A percentile compares a stretch with the other conserved stretches of the same genome.
Conservation (phyloP, 2,113 vertebrate genomes). For the Marcusenius ussheri region DNA sequence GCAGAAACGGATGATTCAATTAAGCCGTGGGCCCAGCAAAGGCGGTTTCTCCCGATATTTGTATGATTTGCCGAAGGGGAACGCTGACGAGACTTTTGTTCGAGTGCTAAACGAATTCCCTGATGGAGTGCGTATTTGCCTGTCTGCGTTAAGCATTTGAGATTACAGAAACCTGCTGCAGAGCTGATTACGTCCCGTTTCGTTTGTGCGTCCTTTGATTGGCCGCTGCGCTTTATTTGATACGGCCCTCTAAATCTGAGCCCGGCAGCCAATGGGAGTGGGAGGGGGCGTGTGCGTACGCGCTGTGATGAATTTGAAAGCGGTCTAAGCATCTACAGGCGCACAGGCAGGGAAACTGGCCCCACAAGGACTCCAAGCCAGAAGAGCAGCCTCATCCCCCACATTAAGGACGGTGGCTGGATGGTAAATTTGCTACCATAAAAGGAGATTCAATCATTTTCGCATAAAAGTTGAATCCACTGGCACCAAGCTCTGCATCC, state of each 20-base stretch:
- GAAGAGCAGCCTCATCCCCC: background rate
- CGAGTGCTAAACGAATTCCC: background rate
- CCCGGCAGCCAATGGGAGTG: conserved; percentile 1
- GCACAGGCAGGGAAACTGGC: background rate
- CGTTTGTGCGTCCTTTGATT: background rate
- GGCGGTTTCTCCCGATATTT: background rate
- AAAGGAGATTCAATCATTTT: background rate
- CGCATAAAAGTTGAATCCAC: background rate
- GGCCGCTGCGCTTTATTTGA: background rate
- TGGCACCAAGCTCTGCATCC: background rate
- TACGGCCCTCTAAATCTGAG: background rate
- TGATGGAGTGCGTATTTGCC: background rate
- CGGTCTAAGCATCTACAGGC: background rate
- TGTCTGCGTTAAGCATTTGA: background rate
- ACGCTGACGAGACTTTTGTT: background rate
- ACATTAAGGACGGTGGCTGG: background rate
- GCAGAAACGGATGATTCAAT: background rate
- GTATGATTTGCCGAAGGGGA: background rate
- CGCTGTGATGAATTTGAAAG: conserved; percentile 1
- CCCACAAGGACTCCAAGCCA: background rate
- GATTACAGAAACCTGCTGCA: background rate
- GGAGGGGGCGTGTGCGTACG: conserved; percentile 22
- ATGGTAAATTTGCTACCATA: background rate
- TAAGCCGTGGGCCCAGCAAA: background rate
- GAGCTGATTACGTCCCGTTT: background rate